Evolutionary conservation across 1,140 invertebrate genomes (phyloP), one percentile per base, ranked within the genome.

Genomic region (Zelostemma sp.): DNA sequence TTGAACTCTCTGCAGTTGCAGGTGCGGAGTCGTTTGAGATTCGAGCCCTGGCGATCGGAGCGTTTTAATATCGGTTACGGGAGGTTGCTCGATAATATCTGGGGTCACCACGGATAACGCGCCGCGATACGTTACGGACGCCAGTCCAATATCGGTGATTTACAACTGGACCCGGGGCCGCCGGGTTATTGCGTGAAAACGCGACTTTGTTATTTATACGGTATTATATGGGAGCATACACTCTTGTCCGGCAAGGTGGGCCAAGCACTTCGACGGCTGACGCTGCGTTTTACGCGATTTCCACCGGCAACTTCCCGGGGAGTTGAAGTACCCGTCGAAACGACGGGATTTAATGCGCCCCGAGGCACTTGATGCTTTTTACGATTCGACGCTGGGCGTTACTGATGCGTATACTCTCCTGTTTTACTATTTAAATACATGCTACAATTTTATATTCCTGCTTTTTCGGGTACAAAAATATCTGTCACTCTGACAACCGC

Each of bases 91-190:
- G 31, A 54, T 62, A 54, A 54, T 62, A 62, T 62, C 43, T 25
- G 25, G 50, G 59, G 31, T 48, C 51, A 46, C 38, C 43, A 33
- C 45, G 55, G 55, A 25, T 9, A 61, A 31, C n/a, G n/a, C 14
- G 48, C 33, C 38, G 41, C 33, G 53, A 58, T 59, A 47, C 59
- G 49, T 68, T 76, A 80, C 72, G 21, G 21, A 25, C 21, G 54
- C 51, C 48, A 19, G 45, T 70, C 78, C 76, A 80, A 79, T 80
- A 77, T 74, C 71, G 66, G 73, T 79, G 77, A 81, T 79, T 80
- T 81, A 80, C 57, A 77, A 59, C 67, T 28, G 65, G 60, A 75
- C 67, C 56, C 40, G 59, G 47, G 57, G 45, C 50, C 40, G 40
- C 40, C 40, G 40, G 68, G 75, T 80, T 80, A 80, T 80, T 78